Conservation (phyloP, 2,888 invertebrate species). For the Endotricha flammealis region DNA sequence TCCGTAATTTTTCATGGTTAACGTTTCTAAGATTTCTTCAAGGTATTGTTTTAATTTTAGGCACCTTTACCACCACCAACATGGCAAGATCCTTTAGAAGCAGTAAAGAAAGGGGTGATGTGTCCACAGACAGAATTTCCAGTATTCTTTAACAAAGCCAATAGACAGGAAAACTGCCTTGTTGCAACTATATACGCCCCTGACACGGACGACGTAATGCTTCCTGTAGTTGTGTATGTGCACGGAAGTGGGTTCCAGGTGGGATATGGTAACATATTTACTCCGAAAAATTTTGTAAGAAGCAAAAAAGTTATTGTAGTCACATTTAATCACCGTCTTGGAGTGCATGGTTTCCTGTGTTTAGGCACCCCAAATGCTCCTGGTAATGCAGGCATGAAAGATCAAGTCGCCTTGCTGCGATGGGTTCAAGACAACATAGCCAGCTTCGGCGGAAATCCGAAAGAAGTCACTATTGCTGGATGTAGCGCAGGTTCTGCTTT, state of each 20-base stretch:
- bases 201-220: conserved; percentile 17
- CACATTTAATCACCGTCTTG: conserved; percentile 15
- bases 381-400: conserved; percentile 36
- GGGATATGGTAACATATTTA: conserved; percentile 24
- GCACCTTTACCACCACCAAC: conserved; percentile 34
- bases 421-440: conserved; percentile 33
- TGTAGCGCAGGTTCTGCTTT: conserved; percentile 2
- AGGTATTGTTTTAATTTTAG: too few species aligned
- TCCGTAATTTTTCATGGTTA: too few species aligned
- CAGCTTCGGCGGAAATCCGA: conserved; percentile 29
- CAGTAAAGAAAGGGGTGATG: conserved; percentile 26
- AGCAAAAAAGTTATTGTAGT: conserved; percentile 22
- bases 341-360: conserved; percentile 21
- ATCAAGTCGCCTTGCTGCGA: conserved; percentile 29
- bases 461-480: conserved; percentile 24
- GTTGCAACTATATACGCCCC: conserved; percentile 28
- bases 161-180: conserved; percentile 28
- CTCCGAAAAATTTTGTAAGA: conserved; percentile 24
- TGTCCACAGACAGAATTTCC: conserved; percentile 27
- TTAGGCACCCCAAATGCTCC: conserved; percentile 28
- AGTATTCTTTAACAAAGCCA: conserved; percentile 12
- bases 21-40: too few species aligned
- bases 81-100: conserved; percentile 30
- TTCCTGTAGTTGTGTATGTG: conserved; percentile 44
- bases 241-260: conserved; percentile 44